Evolutionary conservation across 1,140 invertebrate species (phyloP).

Genomic region (Drosophila truncata): DNA sequence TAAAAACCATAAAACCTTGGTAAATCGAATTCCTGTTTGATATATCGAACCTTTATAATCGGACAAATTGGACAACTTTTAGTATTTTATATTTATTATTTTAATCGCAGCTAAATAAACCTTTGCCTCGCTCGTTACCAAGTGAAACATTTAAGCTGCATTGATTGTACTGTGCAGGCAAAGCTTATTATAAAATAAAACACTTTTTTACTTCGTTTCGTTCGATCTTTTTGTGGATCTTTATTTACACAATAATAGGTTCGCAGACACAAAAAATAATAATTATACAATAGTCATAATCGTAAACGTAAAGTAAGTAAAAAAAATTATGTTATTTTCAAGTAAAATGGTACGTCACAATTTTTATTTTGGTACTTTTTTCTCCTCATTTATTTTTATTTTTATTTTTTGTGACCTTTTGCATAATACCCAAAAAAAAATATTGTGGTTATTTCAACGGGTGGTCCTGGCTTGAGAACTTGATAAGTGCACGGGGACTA

Average conservation of each 20-base stretch:
- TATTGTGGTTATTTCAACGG: slow-evolving; percentile 43
- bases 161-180: neutral
- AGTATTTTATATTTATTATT: neutral
- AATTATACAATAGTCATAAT: slow-evolving; percentile 51
- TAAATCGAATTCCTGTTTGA: neutral
- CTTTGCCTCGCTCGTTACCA: neutral
- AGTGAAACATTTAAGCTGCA: neutral
- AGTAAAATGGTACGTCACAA: slow-evolving; percentile 27
- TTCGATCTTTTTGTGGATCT: slow-evolving; percentile 28
- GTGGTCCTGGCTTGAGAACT: slow-evolving; percentile 38
- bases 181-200: slow-evolving; percentile 1
- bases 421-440: slow-evolving; percentile 29
- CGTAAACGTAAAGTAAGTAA: slow-evolving; percentile 40
- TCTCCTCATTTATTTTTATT: neutral
- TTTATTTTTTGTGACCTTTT: slow-evolving; percentile 33
- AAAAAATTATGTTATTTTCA: slow-evolving; percentile 46
- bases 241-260: slow-evolving; percentile 57
- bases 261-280: slow-evolving; percentile 52
- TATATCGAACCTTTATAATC: neutral
- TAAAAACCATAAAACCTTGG: too few relatives aligned
- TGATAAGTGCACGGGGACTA: slow-evolving; percentile 21
- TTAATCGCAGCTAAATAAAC: too few relatives aligned
- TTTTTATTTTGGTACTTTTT: slow-evolving; percentile 28
- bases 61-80: neutral
- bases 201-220: neutral